Evolutionary conservation across 2,113 vertebrate species (phyloP), one percentile per base, ranked within the genome.

Genomic region (Nyctereutes procyonoides): DNA sequence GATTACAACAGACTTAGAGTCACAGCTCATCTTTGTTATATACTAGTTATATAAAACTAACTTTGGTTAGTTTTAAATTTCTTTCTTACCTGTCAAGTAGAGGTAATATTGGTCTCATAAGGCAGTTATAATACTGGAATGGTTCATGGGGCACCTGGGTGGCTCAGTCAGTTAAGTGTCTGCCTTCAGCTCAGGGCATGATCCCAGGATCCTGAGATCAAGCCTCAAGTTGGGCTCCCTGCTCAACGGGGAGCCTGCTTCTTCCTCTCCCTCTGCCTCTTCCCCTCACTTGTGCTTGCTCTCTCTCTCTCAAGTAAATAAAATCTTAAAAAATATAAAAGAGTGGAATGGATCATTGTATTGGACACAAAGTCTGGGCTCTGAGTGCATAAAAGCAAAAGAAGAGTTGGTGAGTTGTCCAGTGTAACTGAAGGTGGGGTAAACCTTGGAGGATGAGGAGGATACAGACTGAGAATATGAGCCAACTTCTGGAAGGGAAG

Each of bases 11-110:
- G 43, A 65, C 22, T 60, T 20, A 15, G n/a, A 63, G 17, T 81
- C 35, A 30, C 20, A 28, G 67, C 8, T 10, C 65, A 65, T 53
- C 55, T 60, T 15, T 69, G 17, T 35, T 48, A n/a, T 4, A 55
- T 74, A 65, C 1, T 67, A 74, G 17, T 56, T 79, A 30, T 8
- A n/a, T 73, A 22, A 43, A 43, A 43, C 43, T 6, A 60, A 58
- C 43, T 69, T 90, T 30, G 80, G 35, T 38, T 71, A 93, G 53
- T 88, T 97, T 19, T 87, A 20, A 20, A 28, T 92, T 80, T 69
- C 26, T 24, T 55, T 55, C 20, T 86, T 15, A 5, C 73, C 69
- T 89, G 28, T 63, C 51, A 95, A 32, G n/a, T 76, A 56, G 58
- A 71, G 51, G 56, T 67, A 28, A 56, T 53, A 22, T 26, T 89